Percentiles rank a stretch among this genome's conserved stretches.
These are phyloP conservation scores for Oceanodroma leucorhoa DNA, from an alignment of 2,797 vertebrate genomes.

Conservation along the genomic window DNA sequence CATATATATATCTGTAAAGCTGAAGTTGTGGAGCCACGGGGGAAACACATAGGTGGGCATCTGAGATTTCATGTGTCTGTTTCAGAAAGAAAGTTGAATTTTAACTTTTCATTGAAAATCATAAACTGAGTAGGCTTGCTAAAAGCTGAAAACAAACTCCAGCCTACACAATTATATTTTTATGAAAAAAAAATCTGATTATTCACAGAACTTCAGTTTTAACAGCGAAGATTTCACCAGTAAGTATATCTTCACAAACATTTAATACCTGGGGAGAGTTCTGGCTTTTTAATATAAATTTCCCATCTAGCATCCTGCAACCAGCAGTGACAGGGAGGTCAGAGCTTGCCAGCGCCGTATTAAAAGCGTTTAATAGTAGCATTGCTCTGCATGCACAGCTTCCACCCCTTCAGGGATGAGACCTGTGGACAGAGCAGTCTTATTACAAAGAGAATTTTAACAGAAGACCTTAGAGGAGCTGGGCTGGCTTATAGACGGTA, in stretches of 20 bases:
- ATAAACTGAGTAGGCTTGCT: background rate
- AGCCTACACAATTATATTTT: background rate
- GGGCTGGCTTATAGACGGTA: background rate
- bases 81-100: background rate
- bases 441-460: background rate
- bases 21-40: background rate
- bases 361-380: background rate
- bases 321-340: background rate
- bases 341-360: background rate
- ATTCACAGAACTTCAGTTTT: background rate
- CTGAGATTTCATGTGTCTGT: background rate
- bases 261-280: background rate
- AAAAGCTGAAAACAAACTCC: background rate
- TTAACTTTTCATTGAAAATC: background rate
- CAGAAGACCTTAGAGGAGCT: background rate
- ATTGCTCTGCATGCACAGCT: background rate
- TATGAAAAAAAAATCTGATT: background rate
- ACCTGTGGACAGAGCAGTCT: background rate
- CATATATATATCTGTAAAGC: background rate
- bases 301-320: background rate
- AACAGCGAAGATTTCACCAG: background rate
- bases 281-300: background rate
- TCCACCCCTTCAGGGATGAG: background rate
- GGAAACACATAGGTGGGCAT: background rate
- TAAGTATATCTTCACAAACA: background rate